These are phyloP conservation scores for Melanotaenia nigrans DNA, from an alignment of 2,797 vertebrate genomes.

Conservation along the genomic window DNA sequence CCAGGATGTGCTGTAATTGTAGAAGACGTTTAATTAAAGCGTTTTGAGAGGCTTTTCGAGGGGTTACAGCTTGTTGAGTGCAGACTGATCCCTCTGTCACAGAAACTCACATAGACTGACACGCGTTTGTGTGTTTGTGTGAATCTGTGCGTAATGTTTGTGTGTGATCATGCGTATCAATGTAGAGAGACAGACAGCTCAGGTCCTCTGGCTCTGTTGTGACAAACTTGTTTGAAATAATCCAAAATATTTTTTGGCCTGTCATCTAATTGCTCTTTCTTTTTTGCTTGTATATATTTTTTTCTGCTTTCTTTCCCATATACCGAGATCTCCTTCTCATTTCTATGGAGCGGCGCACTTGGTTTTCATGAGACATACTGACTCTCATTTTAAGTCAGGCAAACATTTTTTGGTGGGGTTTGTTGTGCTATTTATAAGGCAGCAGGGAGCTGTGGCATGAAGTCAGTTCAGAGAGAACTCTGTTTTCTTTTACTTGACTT, in stretches of 20 bases:
- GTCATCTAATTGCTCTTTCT: constrained; percentile 64
- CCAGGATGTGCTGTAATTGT: constrained; percentile 77
- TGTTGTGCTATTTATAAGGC: constrained; percentile 60
- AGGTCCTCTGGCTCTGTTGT: constrained; percentile 62
- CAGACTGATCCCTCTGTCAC: constrained; percentile 79
- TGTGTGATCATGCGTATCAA: constrained; percentile 50
- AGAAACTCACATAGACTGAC: constrained; percentile 74
- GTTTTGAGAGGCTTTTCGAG: constrained; percentile 74
- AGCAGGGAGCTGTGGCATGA: constrained; percentile 31
- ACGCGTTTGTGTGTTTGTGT: constrained; percentile 35
- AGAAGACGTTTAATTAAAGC: constrained; percentile 82
- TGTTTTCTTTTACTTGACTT: constrained; percentile 22
- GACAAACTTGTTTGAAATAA: constrained; percentile 73
- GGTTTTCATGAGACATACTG: constrained; percentile 53
- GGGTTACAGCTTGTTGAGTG: constrained; percentile 74
- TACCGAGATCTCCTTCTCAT: constrained; percentile 2
- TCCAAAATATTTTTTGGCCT: constrained; percentile 65
- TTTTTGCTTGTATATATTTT: constrained; percentile 22
- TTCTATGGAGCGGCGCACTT: constrained; percentile 26
- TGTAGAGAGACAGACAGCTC: constrained; percentile 57
- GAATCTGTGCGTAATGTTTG: constrained; percentile 29
- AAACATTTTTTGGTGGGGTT: constrained; percentile 54
- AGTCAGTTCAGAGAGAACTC: constrained; percentile 42
- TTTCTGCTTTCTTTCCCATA: constrained; percentile 14
- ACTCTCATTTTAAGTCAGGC: constrained; percentile 60